These are phyloP conservation scores for Entelurus aequoreus DNA, from an alignment of 2,113 vertebrate genomes.

Conservation along the genomic window DNA sequence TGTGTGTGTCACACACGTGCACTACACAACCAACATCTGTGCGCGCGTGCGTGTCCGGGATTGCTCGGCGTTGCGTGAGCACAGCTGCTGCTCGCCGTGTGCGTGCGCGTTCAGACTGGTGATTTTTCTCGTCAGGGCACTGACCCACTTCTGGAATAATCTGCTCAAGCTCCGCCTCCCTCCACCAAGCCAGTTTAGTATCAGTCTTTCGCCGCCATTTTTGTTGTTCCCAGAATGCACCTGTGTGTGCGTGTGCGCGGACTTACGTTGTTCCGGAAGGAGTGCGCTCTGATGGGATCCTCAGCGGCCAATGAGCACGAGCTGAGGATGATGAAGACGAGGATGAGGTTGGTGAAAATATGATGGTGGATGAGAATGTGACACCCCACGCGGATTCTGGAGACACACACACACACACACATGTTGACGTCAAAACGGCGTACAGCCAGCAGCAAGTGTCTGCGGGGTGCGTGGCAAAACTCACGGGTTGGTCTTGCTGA, in stretches of 20 bases:
- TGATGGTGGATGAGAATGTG: conserved; percentile 89
- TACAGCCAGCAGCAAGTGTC: neutral
- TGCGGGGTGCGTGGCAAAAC: conserved; percentile 12
- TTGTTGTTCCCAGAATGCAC: neutral
- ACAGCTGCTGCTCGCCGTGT: conserved; percentile 40
- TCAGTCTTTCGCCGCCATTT: neutral
- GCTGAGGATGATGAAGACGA: conserved; percentile 95
- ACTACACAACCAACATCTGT: neutral
- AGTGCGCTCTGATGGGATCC: conserved; percentile 89
- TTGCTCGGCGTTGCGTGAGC: conserved; percentile 25
- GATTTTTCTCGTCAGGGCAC: conserved; percentile 48
- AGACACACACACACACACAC: conserved; percentile 7
- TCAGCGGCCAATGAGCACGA: conserved; percentile 90
- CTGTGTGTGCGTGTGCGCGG: neutral
- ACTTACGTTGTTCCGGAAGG: conserved; percentile 87
- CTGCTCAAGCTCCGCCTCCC: conserved; percentile 32
- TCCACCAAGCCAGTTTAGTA: neutral
- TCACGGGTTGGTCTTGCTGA: conserved; percentile 87
- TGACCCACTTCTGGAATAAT: conserved; percentile 55
- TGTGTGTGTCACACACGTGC: neutral
- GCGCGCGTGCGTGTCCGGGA: conserved; percentile 3
- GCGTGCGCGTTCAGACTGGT: conserved; percentile 37
- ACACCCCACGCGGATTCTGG: conserved; percentile 81
- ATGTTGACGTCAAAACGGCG: neutral
- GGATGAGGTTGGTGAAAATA: conserved; percentile 92